Evolutionary conservation across 2,797 vertebrate genomes (phyloP).

Genomic region (Tinamus major): DNA sequence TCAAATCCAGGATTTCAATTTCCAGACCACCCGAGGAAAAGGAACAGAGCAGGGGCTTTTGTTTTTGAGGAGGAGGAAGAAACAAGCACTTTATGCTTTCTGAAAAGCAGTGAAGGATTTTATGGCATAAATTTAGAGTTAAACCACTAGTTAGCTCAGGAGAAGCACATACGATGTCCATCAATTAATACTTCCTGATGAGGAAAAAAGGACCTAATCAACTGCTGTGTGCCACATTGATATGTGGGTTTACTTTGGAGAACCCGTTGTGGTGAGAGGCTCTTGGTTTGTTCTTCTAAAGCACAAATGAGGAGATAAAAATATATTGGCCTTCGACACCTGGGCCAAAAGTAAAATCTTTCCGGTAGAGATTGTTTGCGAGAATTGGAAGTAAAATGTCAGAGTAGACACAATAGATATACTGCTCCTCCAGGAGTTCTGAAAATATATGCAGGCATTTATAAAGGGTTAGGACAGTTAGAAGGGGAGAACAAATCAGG

Average conservation of each 20-base stretch:
- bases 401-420: neutral
- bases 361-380: neutral
- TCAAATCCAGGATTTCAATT: neutral
- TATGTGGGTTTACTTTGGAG: conserved; percentile 19
- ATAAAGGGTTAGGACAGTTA: neutral
- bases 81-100: neutral
- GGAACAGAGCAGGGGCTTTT: neutral
- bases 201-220: neutral
- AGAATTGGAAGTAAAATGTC: conserved; percentile 3
- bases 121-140: neutral
- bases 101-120: neutral
- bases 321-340: neutral
- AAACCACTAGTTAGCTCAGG: neutral
- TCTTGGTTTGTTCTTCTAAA: conserved; percentile 1
- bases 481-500: neutral
- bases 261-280: neutral
- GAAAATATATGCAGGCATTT: neutral
- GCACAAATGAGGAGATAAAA: neutral
- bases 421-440: neutral
- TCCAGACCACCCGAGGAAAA: neutral
- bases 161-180: neutral
- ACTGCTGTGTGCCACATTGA: neutral
- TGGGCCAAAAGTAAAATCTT: neutral
- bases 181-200: neutral
- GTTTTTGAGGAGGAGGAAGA: neutral